Base-by-base conservation (phyloP, 2,888 invertebrate species). In the Hypolimnas misippus region DNA sequence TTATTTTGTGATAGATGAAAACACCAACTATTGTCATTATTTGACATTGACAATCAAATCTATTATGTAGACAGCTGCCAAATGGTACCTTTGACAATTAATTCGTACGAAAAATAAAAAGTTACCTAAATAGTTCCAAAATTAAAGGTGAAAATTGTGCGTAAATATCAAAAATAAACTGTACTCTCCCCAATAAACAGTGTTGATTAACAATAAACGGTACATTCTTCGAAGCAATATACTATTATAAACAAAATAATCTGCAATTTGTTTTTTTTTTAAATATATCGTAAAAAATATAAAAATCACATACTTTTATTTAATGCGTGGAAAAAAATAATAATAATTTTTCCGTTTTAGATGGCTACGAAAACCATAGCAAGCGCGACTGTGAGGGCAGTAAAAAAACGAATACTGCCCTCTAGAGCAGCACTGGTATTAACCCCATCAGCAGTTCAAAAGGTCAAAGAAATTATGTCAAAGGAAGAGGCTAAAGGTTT, bases 371-470 rank as follows among this genome's bases (percentile, higher is more conserved):
- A 94, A 93, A 93, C 94, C 66, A 94, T 96, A 76, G 97, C 96
- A 65, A 95, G 97, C 81, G 98, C 98, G 29, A 97, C 98, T 59
- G 97, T 98, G 29, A 94, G 97, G 73, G 97, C 98, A 70, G 95
- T 97, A 25, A 96, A 96, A 84, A 95, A 95, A 73, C 94, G 96
- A 78, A 94, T 96, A 67, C 84, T 97, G 66, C 95, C 98, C n/a
- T 95, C 95, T 49, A 93, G 97, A 76, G 96, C 98, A 70, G 98
- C 98, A 2, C 87, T 98, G 57, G 94, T 96, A 68, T 87, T 98
- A 94, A 98, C 98, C 38, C 94, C 95, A 31, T 93, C 96, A 65
- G 98, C 98, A 65, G 96, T 98, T 3, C 93, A 93, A 54, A 95
- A 96, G 86, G 94, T 98, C 17, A 98, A 97, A 87, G 94, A 95